A percentile compares a stretch with the other conserved stretches of the same genome.
Conservation (phyloP, 2,113 vertebrate species). For the Oryctolagus cuniculus region mOryCun1.1 NC_091443.1:11013001-11013500, state of each 20-base stretch:
- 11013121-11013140: fast-evolving
- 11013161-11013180: neutral
- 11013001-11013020: neutral
- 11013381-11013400: neutral
- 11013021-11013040: neutral
- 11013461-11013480: too few species aligned
- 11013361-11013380: constrained; percentile 11
- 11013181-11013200: neutral
- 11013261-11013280: neutral
- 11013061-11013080: neutral
- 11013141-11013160: neutral
- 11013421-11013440: neutral
- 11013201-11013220: neutral
- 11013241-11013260: neutral
- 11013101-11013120: neutral
- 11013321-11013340: neutral
- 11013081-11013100: neutral
- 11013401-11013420: neutral
- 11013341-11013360: neutral
- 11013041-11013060: neutral
- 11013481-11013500: too few species aligned
- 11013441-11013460: too few species aligned
- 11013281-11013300: neutral
- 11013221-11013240: neutral
- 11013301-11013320: neutral